Evolutionary conservation across 2,888 invertebrate species (phyloP).

Genomic region (Nephrotoma appendiculata): DNA sequence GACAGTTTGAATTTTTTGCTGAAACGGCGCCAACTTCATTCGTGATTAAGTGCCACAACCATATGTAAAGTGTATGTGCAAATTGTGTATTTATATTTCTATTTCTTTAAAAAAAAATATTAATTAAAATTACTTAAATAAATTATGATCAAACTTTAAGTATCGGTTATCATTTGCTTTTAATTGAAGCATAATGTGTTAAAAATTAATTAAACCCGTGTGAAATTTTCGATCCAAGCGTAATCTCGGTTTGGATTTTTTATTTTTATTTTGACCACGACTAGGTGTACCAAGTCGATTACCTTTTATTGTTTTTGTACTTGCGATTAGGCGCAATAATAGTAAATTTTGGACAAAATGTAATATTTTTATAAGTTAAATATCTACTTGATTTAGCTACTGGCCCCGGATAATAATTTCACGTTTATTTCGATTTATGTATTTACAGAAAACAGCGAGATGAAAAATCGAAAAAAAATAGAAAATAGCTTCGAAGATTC

Average conservation of each 20-base stretch:
- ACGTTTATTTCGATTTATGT: background rate
- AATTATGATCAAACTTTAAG: background rate
- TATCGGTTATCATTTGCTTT: too few species aligned
- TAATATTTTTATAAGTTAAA: background rate
- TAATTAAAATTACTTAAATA: background rate
- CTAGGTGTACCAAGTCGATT: background rate
- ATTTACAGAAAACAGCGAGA: background rate
- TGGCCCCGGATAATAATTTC: background rate
- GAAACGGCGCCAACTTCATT: background rate
- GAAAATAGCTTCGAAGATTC: conserved; percentile 1
- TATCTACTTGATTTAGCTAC: background rate
- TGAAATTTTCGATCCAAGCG: background rate
- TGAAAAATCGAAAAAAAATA: background rate
- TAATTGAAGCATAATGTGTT: background rate
- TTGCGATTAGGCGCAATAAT: background rate
- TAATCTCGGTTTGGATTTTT: background rate
- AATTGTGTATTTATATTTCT: background rate
- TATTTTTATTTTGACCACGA: background rate
- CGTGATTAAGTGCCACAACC: background rate
- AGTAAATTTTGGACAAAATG: background rate
- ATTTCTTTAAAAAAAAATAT: background rate
- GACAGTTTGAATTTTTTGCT: background rate
- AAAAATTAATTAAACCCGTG: background rate
- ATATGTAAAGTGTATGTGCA: background rate
- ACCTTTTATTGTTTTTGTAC: background rate